Base-by-base conservation (phyloP, 1,140 invertebrate species). In the Ceratina australensis region DNA sequence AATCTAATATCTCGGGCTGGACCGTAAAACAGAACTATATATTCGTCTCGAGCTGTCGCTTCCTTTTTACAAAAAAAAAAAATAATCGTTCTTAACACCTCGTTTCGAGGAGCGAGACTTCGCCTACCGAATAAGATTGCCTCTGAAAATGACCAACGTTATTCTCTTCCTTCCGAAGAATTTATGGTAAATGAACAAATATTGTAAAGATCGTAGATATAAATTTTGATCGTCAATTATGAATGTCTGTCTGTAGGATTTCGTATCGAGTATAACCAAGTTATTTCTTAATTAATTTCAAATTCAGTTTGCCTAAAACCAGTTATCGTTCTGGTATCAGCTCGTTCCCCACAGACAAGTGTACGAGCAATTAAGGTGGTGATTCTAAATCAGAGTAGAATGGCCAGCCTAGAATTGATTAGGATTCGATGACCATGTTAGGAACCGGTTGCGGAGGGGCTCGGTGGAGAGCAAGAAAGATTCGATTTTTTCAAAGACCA, bases 401-500 rank as follows among this genome's bases (percentile, higher is more conserved):
- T 26, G 60, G 65, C 80, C 65, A 72, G 59, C 59, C 72, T 73
- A 61, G 65, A 82, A 85, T 82, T 80, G 80, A 79, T 82, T 82
- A 80, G 75, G 64, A 72, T 75, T 77, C 71, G 63, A 82, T 60
- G 73, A 67, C 54, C 72, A 76, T 59, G 63, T 85, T 85, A 74
- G 73, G 50, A 83, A 86, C 83, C 73, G 83, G 83, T 86, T 82
- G 50, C n/a, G n/a, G n/a, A 12, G 49, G 67, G 13, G 54, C 42
- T 71, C 68, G 24, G 56, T 42, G 68, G 42, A 61, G 22, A 59
- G 33, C 52, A 16, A 65, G 61, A 16, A 18, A 3, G 24, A 33
- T 42, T 15, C 47, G 49, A 61, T 63, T 26, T 49, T 63, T 54
- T 56, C 49, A 56, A 71, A 49, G 57, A 50, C 49, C 28, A 5